Evolutionary conservation across 2,888 invertebrate genomes (phyloP).

Genomic region (Dasypogon diadema): DNA sequence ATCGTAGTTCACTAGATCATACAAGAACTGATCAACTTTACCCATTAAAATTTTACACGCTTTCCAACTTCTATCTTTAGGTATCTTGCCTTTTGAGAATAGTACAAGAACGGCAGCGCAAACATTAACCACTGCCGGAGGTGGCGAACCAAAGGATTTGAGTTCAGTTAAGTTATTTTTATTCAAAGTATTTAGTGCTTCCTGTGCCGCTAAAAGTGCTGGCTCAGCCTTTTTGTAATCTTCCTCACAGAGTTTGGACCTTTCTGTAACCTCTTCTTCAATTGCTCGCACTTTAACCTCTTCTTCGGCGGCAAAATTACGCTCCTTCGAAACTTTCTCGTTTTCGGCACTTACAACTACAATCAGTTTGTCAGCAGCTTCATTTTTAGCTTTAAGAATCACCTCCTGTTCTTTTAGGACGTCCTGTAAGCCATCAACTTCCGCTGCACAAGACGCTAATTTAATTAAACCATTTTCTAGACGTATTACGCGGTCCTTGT

Average conservation of each 20-base stretch:
- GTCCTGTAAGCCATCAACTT: conserved; percentile 87
- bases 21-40: conserved; percentile 88
- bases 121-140: conserved; percentile 88
- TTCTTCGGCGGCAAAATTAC: conserved; percentile 84
- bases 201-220: conserved; percentile 88
- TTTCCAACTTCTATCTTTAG: conserved; percentile 94
- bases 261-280: conserved; percentile 87
- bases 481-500: conserved; percentile 81
- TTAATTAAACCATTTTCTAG: conserved; percentile 91
- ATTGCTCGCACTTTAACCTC: conserved; percentile 91
- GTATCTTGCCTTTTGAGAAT: conserved; percentile 86
- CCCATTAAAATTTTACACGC: conserved; percentile 91
- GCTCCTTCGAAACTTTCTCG: conserved; percentile 89
- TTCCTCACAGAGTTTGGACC: conserved; percentile 86
- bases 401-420: conserved; percentile 80
- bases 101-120: conserved; percentile 89
- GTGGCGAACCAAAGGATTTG: conserved; percentile 93
- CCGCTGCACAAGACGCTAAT: conserved; percentile 84
- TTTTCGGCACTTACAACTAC: conserved; percentile 89
- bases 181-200: conserved; percentile 91
- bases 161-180: conserved; percentile 94
- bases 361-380: conserved; percentile 89
- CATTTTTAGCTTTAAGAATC: conserved; percentile 87
- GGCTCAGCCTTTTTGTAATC: conserved; percentile 94
- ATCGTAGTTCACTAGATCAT: conserved; percentile 86